Evolutionary conservation across 1,140 invertebrate species (phyloP).

Genomic region (Apolygus lucorum): DNA sequence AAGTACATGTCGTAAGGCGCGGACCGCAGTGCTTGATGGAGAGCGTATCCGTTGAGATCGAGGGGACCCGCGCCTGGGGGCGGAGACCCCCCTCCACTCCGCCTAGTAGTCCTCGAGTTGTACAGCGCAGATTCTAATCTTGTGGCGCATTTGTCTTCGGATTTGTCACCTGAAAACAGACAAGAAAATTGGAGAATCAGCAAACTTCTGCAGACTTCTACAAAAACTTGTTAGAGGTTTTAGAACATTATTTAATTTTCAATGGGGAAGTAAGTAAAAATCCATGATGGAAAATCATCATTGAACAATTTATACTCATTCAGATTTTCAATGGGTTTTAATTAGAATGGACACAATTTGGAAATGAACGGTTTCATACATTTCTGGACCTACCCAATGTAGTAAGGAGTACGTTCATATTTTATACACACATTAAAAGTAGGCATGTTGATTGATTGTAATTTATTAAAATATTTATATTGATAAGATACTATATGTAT

Average conservation of each 20-base stretch:
- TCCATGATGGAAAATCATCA: background rate
- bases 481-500: too few relatives aligned
- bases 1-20: conserved; percentile 56
- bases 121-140: background rate
- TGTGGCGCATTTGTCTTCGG: background rate
- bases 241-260: background rate
- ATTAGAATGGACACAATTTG: too few relatives aligned
- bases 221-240: background rate
- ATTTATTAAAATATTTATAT: too few relatives aligned
- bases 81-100: background rate
- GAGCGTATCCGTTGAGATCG: conserved; percentile 52
- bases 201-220: background rate
- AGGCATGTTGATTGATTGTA: too few relatives aligned
- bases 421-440: too few relatives aligned
- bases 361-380: too few relatives aligned
- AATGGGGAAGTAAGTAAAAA: background rate
- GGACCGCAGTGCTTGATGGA: conserved; percentile 49
- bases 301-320: background rate
- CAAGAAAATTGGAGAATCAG: background rate
- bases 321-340: too few relatives aligned
- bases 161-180: background rate
- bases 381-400: too few relatives aligned
- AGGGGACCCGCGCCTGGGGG: conserved; percentile 32
- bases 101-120: background rate
- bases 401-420: too few relatives aligned